Base-by-base conservation (phyloP, 2,113 vertebrate species). In the Amia ocellicauda region DNA sequence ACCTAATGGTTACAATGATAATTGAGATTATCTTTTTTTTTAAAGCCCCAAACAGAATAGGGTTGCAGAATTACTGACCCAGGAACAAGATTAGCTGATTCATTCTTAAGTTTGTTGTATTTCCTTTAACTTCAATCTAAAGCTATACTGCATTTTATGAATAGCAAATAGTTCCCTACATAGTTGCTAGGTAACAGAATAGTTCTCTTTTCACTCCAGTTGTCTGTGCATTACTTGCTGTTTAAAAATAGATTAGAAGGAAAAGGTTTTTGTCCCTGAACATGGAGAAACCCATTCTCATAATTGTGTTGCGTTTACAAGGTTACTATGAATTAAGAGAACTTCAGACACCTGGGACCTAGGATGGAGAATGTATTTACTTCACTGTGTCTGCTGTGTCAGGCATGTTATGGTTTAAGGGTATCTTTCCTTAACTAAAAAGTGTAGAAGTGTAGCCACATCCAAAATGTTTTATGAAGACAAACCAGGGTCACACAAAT, bases 151-250 rank as follows among this genome's bases (percentile, higher is more conserved):
- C 58, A 55, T 47, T 62, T 36, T 49, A 23, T 61, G 29, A 74
- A 72, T 61, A 66, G 64, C 86, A 82, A 74, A 82, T 81, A 81
- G 73, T 86, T 81, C 79, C 84, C 55, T 75, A 68, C 20, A 14
- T 67, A 66, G 93, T 94, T 92, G 91, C 93, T 90, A 91, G 83
- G 92, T 85, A 93, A 93, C 89, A 75, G 79, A 80, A 86, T 86
- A 73, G 74, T 70, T 81, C 77, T 57, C 57, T 64, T 78, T 69
- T 77, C 67, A 52, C 64, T 62, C 58, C 65, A 59, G 23, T 70
- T 58, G 54, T 53, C 50, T 63, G 45, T 36, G 29, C 45, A 59
- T 66, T 54, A 62, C 41, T 41, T 36, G 64, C 58, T 56, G 23
- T 51, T 64, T 69, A 60, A 29, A 52, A 41, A 64, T 42, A 56